phyloP scores from a whole-genome alignment of 2,113 vertebrate species.

The Lota lota region DNA sequence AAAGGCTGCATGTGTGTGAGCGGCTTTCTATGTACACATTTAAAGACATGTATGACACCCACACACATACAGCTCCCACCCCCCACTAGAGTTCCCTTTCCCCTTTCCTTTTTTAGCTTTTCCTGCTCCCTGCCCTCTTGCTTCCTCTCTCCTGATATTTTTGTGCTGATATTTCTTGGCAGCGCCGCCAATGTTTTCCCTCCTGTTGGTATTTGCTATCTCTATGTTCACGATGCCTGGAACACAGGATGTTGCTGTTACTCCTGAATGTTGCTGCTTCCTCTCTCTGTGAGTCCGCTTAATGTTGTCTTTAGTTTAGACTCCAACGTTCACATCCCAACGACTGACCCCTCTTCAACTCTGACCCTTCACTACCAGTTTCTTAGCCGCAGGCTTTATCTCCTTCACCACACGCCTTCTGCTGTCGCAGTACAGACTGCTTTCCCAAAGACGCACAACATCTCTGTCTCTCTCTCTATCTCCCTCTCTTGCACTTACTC shows the following conservation, averaged over 20 bases:
- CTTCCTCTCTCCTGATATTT: too few relatives aligned
- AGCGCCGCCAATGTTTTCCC: too few relatives aligned
- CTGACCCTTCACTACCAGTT: neutral
- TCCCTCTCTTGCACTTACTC: constrained; percentile 7
- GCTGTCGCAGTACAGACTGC: neutral
- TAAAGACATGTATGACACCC: neutral
- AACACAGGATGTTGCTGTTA: neutral
- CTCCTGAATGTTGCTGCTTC: neutral
- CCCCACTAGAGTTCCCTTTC: too few relatives aligned
- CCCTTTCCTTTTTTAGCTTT: too few relatives aligned
- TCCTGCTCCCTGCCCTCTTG: too few relatives aligned
- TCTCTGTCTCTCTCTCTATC: neutral
- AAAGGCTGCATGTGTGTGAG: neutral
- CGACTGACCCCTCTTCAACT: neutral
- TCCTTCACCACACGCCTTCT: neutral
- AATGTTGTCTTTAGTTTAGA: neutral
- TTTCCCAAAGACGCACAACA: neutral
- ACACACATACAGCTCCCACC: neutral
- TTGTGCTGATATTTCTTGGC: neutral
- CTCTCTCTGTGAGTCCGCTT: too few relatives aligned
- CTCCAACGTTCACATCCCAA: neutral
- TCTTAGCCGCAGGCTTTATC: neutral
- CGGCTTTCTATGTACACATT: too few relatives aligned
- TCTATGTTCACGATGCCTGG: neutral
- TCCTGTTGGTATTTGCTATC: neutral